Conservation (phyloP, 2,888 invertebrate genomes). For the Cheilosia pagana region DNA sequence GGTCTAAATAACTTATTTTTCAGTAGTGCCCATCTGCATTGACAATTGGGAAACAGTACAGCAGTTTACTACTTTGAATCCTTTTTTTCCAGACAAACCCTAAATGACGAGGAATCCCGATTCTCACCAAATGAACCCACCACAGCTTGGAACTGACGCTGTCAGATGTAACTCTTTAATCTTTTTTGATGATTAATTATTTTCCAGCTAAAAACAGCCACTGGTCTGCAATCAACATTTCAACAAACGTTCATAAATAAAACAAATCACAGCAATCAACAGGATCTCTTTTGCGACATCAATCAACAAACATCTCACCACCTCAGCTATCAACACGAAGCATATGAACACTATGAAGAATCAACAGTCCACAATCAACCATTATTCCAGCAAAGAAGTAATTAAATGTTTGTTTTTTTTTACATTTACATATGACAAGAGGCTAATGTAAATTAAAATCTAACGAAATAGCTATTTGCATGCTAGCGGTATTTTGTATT, state of each 20-base stretch:
- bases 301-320: background rate
- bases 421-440: background rate
- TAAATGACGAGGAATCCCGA: too few relatives aligned
- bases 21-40: background rate
- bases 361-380: background rate
- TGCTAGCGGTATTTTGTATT: background rate
- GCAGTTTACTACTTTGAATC: too few relatives aligned
- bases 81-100: too few relatives aligned
- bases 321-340: background rate
- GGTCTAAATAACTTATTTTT: background rate
- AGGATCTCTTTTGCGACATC: background rate
- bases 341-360: background rate
- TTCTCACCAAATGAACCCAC: too few relatives aligned
- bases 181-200: background rate
- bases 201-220: constrained; percentile 1
- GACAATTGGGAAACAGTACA: too few relatives aligned
- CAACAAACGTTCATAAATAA: constrained; percentile 37
- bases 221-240: constrained; percentile 26
- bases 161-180: background rate
- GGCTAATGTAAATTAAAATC: background rate
- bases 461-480: background rate
- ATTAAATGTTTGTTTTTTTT: background rate
- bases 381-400: background rate
- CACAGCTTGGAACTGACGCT: background rate
- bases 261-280: constrained; percentile 1